Evolutionary conservation across 2,888 invertebrate genomes (phyloP).

Genomic region (Alloscopus bannaensis): DNA sequence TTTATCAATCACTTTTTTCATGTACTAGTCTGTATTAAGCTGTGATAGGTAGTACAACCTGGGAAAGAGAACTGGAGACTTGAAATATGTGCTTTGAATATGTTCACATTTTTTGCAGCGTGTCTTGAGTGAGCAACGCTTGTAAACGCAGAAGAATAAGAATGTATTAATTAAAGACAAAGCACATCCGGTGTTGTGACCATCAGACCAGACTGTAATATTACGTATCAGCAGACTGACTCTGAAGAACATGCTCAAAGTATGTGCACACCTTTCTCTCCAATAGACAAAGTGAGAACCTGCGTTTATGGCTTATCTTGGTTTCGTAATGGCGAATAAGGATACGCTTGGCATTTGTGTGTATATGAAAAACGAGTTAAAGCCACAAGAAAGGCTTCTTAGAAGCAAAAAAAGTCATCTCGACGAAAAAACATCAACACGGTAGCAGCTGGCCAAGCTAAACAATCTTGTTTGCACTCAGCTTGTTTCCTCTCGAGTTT

Average conservation of each 20-base stretch:
- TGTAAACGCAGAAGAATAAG: not conserved
- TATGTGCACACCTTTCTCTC: not conserved
- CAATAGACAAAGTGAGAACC: not conserved
- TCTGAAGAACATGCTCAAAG: slow-evolving; percentile 1
- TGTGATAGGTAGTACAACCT: too few species aligned
- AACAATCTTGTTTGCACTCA: slow-evolving; percentile 18
- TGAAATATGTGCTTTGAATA: too few species aligned
- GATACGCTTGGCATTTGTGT: not conserved
- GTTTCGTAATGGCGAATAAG: not conserved
- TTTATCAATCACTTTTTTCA: too few species aligned
- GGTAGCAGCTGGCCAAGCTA: slow-evolving; percentile 12
- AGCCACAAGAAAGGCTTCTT: slow-evolving; percentile 21
- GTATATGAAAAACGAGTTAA: slow-evolving; percentile 9
- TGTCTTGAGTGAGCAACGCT: not conserved
- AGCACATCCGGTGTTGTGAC: slow-evolving; percentile 46
- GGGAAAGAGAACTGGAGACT: too few species aligned
- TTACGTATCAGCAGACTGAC: not conserved
- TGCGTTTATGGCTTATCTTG: slow-evolving; percentile 15
- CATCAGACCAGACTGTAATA: slow-evolving; percentile 1
- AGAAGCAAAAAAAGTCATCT: slow-evolving; percentile 12
- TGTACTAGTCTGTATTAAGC: too few species aligned
- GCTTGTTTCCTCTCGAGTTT: slow-evolving; percentile 39
- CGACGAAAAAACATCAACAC: slow-evolving; percentile 14
- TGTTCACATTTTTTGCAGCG: too few species aligned
- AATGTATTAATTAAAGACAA: slow-evolving; percentile 38